Conservation (phyloP, 2,797 vertebrate genomes). For the Phataginus tricuspis region DNA sequence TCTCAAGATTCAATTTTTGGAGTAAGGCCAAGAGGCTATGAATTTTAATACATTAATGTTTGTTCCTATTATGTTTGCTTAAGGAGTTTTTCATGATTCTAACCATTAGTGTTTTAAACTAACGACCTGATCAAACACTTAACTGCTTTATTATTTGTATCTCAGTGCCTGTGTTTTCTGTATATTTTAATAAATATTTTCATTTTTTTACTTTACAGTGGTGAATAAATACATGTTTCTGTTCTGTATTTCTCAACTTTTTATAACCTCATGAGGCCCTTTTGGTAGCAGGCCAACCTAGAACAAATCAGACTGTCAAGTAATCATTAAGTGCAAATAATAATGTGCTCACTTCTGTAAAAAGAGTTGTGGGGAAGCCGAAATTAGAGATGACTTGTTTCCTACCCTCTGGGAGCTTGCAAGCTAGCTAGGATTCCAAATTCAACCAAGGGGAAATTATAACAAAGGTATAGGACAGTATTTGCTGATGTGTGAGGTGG, state of each 20-base stretch:
- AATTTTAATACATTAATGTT: not conserved
- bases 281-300: not conserved
- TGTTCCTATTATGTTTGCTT: not conserved
- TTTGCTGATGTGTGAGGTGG: not conserved
- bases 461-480: not conserved
- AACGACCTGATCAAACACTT: slow-evolving; percentile 17
- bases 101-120: not conserved
- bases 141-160: not conserved
- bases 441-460: not conserved
- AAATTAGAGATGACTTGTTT: not conserved
- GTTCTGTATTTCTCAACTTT: not conserved
- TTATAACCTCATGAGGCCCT: not conserved
- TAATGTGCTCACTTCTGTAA: not conserved
- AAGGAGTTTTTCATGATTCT: not conserved
- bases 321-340: slow-evolving; percentile 17
- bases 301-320: not conserved
- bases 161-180: not conserved
- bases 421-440: not conserved
- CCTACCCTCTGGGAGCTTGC: not conserved
- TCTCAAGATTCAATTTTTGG: not conserved
- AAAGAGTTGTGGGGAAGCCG: not conserved
- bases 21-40: not conserved
- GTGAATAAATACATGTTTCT: slow-evolving; percentile 4
- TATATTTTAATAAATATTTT: slow-evolving; percentile 14
- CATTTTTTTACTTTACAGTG: slow-evolving; percentile 18